Evolutionary conservation across 53 echinoderm and acorn worm genomes (phyloP).

Genomic region (Holothuria scabra): DNA sequence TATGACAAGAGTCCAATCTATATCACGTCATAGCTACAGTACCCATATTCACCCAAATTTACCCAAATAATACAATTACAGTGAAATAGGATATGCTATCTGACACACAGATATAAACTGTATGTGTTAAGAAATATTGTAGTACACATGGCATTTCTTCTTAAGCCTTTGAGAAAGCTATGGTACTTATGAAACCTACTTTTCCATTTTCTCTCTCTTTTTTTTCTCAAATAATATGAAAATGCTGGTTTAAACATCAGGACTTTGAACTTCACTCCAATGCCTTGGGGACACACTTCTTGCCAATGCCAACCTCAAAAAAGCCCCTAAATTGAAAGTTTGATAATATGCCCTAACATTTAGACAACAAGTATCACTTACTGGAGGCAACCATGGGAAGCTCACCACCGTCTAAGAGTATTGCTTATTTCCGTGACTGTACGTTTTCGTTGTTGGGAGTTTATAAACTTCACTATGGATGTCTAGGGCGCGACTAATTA

Average conservation of each 20-base stretch:
- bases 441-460: background rate
- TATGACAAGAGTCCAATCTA: no score
- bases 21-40: no score
- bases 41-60: no score
- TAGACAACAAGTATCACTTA: constrained; percentile 33
- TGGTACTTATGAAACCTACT: no score
- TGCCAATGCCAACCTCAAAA: constrained; percentile 2
- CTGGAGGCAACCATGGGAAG: constrained; percentile 39
- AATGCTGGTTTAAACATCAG: background rate
- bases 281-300: background rate
- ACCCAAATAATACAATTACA: no score
- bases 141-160: no score
- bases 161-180: no score
- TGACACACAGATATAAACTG: no score
- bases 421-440: constrained; percentile 1
- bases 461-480: constrained; percentile 20
- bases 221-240: no score
- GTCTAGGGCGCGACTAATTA: constrained; percentile 29
- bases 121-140: no score
- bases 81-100: no score
- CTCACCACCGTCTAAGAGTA: background rate
- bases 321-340: constrained; percentile 19
- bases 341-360: constrained; percentile 36
- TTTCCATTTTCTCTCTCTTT: no score
- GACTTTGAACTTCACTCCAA: background rate